These are phyloP conservation scores for Nectonema munidae DNA, from an alignment of 2,888 invertebrate species.

Conservation along the genomic window DNA sequence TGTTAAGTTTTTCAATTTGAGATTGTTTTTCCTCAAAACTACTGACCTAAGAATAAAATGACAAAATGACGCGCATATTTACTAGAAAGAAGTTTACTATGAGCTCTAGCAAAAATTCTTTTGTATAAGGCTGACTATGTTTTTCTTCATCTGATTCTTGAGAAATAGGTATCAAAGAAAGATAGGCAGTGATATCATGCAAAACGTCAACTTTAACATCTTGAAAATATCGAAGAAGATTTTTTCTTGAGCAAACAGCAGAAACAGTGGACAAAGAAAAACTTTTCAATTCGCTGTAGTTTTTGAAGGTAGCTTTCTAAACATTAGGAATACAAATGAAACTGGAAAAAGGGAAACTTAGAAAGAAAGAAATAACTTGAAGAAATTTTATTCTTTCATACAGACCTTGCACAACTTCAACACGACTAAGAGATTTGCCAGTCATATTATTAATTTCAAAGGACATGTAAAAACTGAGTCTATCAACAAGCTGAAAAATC, in stretches of 20 bases:
- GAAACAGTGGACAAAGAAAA: conserved; percentile 75
- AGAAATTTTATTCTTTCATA: conserved; percentile 62
- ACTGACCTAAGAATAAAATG: conserved; percentile 20
- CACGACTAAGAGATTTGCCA: conserved; percentile 63
- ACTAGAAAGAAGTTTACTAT: conserved; percentile 2
- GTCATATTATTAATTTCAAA: conserved; percentile 91
- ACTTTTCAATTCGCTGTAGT: conserved; percentile 43
- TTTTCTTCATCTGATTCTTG: conserved; percentile 32
- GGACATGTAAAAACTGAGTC: conserved; percentile 71
- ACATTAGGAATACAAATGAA: conserved; percentile 8
- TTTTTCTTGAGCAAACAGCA: conserved; percentile 56
- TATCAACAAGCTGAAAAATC: conserved; percentile 45
- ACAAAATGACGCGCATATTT: not conserved
- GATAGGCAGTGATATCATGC: conserved; percentile 46
- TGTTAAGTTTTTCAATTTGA: conserved; percentile 66
- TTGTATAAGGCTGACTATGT: too few relatives aligned
- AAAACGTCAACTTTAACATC: conserved; percentile 34
- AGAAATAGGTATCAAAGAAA: conserved; percentile 46
- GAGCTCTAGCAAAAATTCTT: conserved; percentile 15
- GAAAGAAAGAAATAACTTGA: conserved; percentile 30
- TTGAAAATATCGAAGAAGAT: conserved; percentile 46
- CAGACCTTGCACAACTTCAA: conserved; percentile 66
- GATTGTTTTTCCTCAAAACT: conserved; percentile 51
- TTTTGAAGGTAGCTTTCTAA: conserved; percentile 32
- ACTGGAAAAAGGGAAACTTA: not conserved